Base-by-base conservation (phyloP, 2,797 vertebrate species). In the Phalanger gymnotis region DNA sequence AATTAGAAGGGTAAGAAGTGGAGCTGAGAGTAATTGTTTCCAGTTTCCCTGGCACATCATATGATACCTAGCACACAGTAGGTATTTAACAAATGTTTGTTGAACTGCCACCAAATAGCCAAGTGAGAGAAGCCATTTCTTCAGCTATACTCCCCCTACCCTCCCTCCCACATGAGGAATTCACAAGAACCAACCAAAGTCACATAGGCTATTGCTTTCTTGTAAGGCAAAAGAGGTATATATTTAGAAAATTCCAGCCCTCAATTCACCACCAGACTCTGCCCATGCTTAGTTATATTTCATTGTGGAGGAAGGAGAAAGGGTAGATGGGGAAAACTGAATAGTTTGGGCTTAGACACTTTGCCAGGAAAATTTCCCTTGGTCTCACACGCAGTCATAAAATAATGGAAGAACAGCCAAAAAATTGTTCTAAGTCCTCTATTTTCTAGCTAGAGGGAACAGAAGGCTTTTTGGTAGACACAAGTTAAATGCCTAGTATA, bases 211-310 rank as follows among this genome's bases (percentile, higher is more conserved):
- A 53, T n/a, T 11, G 0, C 0, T 40, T 34, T 90, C 92, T 34
- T 93, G 95, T 91, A 40, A 53, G 87, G n/a, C 30, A 0, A 9
- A 51, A 87, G 90, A 95, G 1, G 57, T 57, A 93, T 96, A 95
- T 97, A 96, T 97, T 98, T 98, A 97, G 97, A 95, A 96, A 89
- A 93, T 7, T 55, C 93, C 94, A 95, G 95, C 55, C 51, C 5
- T 2, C 53, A 90, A 53, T 53, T 54, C 92, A 27, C 54, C 34
- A 2, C 5, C 4, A 61, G 53, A 12, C 30, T 95, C 28, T 1
- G n/a, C 51, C 53, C 53, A 53, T 14, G 53, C 53, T 47, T 47
- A 53, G 92, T 53, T 34, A 57, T 58, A 94, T 0, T 94, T 90
- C 12, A 0, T 54, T 0, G 0, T 2, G 53, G 92, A 54, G 34